Evolutionary conservation across 1,140 invertebrate species (phyloP).

Genomic region (Drosophila takahashii): DNA sequence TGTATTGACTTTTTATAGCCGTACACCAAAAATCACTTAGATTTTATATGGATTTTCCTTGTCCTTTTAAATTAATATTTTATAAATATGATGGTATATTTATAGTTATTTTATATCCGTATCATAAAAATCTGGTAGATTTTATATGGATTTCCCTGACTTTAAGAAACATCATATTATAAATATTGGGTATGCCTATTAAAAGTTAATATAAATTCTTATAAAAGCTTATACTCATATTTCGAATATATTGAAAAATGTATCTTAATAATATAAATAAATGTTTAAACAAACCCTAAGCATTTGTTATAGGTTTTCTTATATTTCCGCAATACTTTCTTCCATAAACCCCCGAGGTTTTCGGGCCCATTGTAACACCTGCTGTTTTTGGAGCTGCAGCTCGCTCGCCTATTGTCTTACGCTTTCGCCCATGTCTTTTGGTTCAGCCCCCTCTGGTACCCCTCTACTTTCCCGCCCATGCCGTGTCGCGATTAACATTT

Average conservation of each 20-base stretch:
- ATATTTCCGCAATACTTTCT: not conserved
- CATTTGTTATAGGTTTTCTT: no score
- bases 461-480: slow-evolving; percentile 35
- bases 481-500: slow-evolving; percentile 71
- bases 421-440: slow-evolving; percentile 62
- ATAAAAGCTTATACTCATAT: no score
- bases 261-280: no score
- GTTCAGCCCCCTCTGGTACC: not conserved
- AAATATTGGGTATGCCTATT: no score
- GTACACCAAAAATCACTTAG: not conserved
- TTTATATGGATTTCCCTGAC: not conserved
- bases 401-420: slow-evolving; percentile 50
- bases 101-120: not conserved
- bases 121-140: not conserved
- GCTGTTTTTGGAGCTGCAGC: slow-evolving; percentile 32
- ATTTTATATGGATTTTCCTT: not conserved
- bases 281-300: no score
- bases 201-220: no score
- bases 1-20: not conserved
- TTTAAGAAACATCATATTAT: no score
- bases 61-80: no score
- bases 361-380: slow-evolving; percentile 18
- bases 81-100: no score
- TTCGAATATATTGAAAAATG: no score
- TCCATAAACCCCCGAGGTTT: not conserved